Percentiles rank a stretch among this genome's conserved stretches.
These are phyloP conservation scores for Amblyteles armatorius DNA, from an alignment of 2,888 invertebrate species.

Conservation along the genomic window DNA sequence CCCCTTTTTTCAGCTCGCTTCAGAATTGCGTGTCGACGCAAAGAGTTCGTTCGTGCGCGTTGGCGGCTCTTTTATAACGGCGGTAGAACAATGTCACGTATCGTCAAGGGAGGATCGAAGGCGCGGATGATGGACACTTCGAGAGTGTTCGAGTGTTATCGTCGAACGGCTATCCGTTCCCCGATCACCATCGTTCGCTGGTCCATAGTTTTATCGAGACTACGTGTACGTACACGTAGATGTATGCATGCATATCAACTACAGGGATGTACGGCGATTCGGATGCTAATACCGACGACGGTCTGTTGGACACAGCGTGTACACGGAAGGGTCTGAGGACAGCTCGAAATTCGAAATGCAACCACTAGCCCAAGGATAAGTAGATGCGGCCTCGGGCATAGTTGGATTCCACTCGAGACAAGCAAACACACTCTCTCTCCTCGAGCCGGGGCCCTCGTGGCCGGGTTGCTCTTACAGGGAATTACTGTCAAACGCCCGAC, in stretches of 20 bases:
- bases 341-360: conserved; percentile 45
- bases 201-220: neutral
- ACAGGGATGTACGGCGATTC: neutral
- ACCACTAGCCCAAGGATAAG: conserved; percentile 69
- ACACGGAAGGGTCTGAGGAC: conserved; percentile 28
- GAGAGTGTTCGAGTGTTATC: conserved; percentile 14
- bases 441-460: neutral
- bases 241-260: neutral
- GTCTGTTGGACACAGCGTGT: neutral
- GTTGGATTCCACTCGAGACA: conserved; percentile 77
- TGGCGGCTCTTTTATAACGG: conserved; percentile 12
- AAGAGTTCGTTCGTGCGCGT: conserved; percentile 25
- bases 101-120: conserved; percentile 16
- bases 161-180: neutral
- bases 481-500: conserved; percentile 78
- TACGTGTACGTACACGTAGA: neutral
- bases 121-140: conserved; percentile 29
- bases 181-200: neutral
- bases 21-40: neutral
- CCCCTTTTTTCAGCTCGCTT: conserved; percentile 26
- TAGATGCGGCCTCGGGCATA: conserved; percentile 68
- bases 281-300: conserved; percentile 1
- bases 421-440: conserved; percentile 70
- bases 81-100: conserved; percentile 28
- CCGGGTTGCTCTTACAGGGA: conserved; percentile 75